phyloP scores from a whole-genome alignment of 2,888 invertebrate species.

The Pyrrhosoma nymphula region DNA sequence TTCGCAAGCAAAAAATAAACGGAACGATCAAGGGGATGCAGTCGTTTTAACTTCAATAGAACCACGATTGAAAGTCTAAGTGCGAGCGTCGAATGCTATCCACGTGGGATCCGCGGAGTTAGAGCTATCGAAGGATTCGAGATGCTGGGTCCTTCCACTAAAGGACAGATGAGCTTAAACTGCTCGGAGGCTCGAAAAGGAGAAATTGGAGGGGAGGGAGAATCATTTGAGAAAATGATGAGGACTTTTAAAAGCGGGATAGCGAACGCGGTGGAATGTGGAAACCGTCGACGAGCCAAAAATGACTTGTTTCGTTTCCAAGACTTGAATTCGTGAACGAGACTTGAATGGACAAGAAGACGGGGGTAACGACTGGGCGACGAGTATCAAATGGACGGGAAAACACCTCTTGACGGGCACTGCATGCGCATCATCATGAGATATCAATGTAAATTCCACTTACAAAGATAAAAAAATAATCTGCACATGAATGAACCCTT shows the following conservation, averaged over 20 bases:
- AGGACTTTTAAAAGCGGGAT: background rate
- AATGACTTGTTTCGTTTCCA: background rate
- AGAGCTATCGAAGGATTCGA: background rate
- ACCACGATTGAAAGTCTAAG: background rate
- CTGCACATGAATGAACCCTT: too few relatives aligned
- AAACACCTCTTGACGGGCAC: too few relatives aligned
- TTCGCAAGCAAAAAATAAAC: too few relatives aligned
- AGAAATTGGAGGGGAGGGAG: background rate
- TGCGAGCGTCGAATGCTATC: background rate
- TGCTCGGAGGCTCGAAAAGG: background rate
- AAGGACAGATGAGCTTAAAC: background rate
- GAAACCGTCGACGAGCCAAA: background rate
- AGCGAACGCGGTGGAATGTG: background rate
- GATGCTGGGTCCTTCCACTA: background rate
- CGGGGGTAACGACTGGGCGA: background rate
- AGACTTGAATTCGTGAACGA: background rate
- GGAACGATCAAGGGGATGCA: too few relatives aligned
- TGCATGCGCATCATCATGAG: too few relatives aligned
- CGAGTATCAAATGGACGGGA: background rate
- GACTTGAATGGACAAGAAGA: background rate
- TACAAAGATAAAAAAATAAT: too few relatives aligned
- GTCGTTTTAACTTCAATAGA: too few relatives aligned
- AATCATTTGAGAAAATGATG: background rate
- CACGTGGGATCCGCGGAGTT: background rate
- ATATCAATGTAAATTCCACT: too few relatives aligned